Evolutionary conservation across 2,797 vertebrate genomes (phyloP), one percentile per base, ranked within the genome.

Genomic region (Peromyscus attwateri): DNA sequence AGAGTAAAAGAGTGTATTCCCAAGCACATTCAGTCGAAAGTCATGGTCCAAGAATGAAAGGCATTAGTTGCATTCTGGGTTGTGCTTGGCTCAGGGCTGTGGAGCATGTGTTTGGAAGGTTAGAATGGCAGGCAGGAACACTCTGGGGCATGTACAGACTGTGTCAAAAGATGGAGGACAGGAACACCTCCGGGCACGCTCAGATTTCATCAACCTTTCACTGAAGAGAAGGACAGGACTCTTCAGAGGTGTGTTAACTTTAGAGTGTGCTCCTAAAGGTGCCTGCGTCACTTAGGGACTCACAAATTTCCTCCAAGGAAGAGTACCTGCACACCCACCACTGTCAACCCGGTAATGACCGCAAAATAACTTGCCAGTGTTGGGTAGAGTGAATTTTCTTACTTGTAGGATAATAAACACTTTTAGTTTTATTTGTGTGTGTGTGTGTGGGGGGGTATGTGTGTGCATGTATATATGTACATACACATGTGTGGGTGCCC

Each of bases 331-430:
- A 0, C 80, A 80, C 52, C 68, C 23, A 29, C 89, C 64, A 71
- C 40, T 34, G 3, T 93, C 80, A 49, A 95, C 17, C 91, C 4
- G 31, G 5, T 27, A 57, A 91, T 68, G 62, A 8, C 79, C 73
- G 64, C 70, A 60, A 92, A 91, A 89, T 68, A 89, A 60, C 31
- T 5, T 62, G 71, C 75, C n/a, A 27, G 4, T 17, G 76, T 77
- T 12, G n/a, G 37, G 62, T 40, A 16, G 16, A 92, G 49, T 27
- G 37, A 85, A 55, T 94, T 80, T 43, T 94, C 79, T 43, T 75
- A 66, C 23, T 68, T 89, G 66, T 55, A 85, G 92, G 96, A 71
- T 84, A 97, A 31, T 73, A 97, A 91, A 91, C 25, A 73, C 3
- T 14, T 97, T n/a, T 97, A 55, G 68, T 1, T 52, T 71, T 40